Percentiles rank a stretch among this genome's conserved stretches.
Conservation (phyloP, 1,140 invertebrate species). For the Agrypnia vestita region DNA sequence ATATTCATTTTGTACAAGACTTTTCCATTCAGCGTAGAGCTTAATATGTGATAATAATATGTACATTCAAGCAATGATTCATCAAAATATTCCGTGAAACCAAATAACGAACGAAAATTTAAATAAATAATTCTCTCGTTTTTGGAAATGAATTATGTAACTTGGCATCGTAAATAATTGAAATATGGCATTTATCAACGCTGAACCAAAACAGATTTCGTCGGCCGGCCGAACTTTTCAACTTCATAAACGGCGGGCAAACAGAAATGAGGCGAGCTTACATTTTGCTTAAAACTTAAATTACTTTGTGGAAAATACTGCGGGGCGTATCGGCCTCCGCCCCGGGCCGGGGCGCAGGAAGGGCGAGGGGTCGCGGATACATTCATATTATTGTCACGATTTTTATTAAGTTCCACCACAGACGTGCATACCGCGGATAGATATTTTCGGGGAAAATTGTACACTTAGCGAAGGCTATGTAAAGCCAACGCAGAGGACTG, state of each 20-base stretch:
- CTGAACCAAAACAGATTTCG: slow-evolving; percentile 34
- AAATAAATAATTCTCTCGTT: not conserved
- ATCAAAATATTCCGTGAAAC: too few relatives aligned
- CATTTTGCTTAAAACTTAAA: slow-evolving; percentile 60
- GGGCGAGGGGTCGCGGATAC: slow-evolving; percentile 50
- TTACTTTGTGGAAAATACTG: slow-evolving; percentile 56
- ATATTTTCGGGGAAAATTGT: too few relatives aligned
- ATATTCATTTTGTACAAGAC: too few relatives aligned
- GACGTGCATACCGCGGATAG: too few relatives aligned
- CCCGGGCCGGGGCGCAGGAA: not conserved
- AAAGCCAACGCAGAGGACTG: too few relatives aligned
- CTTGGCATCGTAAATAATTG: slow-evolving; percentile 26
- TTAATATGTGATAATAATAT: too few relatives aligned
- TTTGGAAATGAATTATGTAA: slow-evolving; percentile 32
- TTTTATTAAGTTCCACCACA: slow-evolving; percentile 56
- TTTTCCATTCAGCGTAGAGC: too few relatives aligned
- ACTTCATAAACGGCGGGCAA: slow-evolving; percentile 53
- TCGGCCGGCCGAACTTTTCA: slow-evolving; percentile 50
- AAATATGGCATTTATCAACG: slow-evolving; percentile 35
- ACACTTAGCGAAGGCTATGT: too few relatives aligned
- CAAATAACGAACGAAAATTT: too few relatives aligned
- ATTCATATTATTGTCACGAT: slow-evolving; percentile 59
- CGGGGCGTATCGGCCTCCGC: slow-evolving; percentile 14
- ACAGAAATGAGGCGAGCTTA: slow-evolving; percentile 49
- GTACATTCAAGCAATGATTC: too few relatives aligned